phyloP scores from a whole-genome alignment of 2,888 invertebrate species.

The Timandra comae region DNA sequence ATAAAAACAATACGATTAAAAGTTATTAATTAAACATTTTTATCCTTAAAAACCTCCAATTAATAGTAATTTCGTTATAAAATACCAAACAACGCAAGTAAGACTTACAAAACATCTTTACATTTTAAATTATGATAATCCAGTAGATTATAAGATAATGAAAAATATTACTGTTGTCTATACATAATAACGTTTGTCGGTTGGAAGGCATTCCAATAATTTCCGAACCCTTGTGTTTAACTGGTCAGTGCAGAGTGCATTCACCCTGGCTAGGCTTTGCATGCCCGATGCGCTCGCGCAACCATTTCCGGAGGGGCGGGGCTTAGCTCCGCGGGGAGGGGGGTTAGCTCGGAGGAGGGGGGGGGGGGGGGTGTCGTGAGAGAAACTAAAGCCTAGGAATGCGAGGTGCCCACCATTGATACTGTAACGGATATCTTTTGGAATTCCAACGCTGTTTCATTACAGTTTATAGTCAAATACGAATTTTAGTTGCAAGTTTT shows the following conservation, averaged over 20 bases:
- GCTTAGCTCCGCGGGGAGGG: conserved; percentile 14
- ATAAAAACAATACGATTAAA: no score
- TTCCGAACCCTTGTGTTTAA: conserved; percentile 31
- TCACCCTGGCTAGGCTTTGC: conserved; percentile 53
- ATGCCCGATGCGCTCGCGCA: conserved; percentile 54
- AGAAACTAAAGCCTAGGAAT: conserved; percentile 25
- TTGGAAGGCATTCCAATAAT: conserved; percentile 24
- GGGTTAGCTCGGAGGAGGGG: conserved; percentile 18
- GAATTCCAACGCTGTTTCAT: background rate
- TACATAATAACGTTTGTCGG: conserved; percentile 7
- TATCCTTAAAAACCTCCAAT: no score
- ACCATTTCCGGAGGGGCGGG: conserved; percentile 49
- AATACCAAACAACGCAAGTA: no score
- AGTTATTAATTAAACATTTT: no score
- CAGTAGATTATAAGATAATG: no score
- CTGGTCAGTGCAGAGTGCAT: conserved; percentile 34
- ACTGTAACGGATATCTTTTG: conserved; percentile 29
- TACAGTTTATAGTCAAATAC: no score
- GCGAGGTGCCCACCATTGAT: conserved; percentile 25
- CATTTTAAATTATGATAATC: no score
- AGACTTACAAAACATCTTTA: no score
- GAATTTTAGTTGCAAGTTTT: no score
- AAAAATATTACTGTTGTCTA: no score
- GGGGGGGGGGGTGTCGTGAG: conserved; percentile 34
- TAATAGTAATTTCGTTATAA: no score